phyloP scores from a whole-genome alignment of 1,140 invertebrate genomes.

The Prorops nasuta region DNA sequence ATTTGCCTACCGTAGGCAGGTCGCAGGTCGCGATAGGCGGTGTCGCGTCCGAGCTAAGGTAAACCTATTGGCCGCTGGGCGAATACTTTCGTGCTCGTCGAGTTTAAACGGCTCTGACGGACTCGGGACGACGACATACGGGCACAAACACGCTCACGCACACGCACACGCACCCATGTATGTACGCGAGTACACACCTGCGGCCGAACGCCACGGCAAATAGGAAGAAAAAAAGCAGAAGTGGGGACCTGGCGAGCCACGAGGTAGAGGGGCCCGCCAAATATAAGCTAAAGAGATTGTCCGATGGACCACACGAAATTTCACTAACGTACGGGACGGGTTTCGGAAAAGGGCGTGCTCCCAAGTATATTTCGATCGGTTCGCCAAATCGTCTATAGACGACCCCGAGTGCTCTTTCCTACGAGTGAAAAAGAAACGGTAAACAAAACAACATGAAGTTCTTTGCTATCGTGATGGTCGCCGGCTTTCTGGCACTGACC shows the following conservation, averaged over 20 bases:
- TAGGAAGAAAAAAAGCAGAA: slow-evolving; percentile 37
- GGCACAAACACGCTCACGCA: no score
- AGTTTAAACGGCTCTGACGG: neutral
- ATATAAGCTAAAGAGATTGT: slow-evolving; percentile 55
- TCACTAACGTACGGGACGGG: slow-evolving; percentile 39
- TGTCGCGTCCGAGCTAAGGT: slow-evolving; percentile 9
- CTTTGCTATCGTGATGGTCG: slow-evolving; percentile 22
- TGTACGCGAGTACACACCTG: slow-evolving; percentile 16
- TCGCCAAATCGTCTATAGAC: neutral
- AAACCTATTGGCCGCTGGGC: slow-evolving; percentile 14
- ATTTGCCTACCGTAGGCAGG: slow-evolving; percentile 19
- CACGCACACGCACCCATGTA: slow-evolving; percentile 20
- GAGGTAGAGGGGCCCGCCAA: slow-evolving; percentile 38
- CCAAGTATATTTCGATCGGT: no score
- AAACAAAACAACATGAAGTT: slow-evolving; percentile 30
- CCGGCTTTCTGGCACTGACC: slow-evolving; percentile 27
- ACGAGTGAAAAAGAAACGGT: neutral
- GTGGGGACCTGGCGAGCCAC: slow-evolving; percentile 29
- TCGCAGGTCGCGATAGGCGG: slow-evolving; percentile 27
- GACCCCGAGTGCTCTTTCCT: slow-evolving; percentile 12
- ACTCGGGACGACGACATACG: neutral
- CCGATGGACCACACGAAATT: slow-evolving; percentile 55
- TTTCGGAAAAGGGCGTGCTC: slow-evolving; percentile 25
- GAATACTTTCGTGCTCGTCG: slow-evolving; percentile 14
- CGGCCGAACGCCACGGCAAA: slow-evolving; percentile 29